Evolutionary conservation across 1,140 invertebrate genomes (phyloP), one percentile per base, ranked within the genome.

Genomic region (Orchestia grillus): DNA sequence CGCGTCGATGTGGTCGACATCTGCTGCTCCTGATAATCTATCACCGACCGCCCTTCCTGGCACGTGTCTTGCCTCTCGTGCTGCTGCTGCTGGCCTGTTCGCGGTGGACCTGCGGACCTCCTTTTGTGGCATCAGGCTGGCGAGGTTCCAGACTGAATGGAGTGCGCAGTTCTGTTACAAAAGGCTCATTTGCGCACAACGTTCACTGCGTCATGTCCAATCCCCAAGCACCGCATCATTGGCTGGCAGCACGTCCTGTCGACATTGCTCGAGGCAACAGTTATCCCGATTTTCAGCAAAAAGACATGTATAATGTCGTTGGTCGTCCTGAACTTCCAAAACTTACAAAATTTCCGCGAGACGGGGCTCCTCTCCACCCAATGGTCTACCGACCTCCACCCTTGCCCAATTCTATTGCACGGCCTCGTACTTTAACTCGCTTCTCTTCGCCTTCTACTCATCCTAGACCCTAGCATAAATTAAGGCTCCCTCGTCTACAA

Each of bases 391-490:
- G 88, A 90, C 88, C 88, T 90, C 88, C 88, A 90, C 41, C 88
- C 88, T 90, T 90, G 88, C 88, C 88, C 88, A 90, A 90, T 90
- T 90, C 88, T 90, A 90, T 94, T 94, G 44, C 92, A 94, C 92
- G 43, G 44, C 92, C 92, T 94, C 92, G 92, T 47, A 94, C 36
- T 94, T 45, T 94, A 16, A 47, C 92, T 94, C 43, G 44, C 92
- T 94, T 94, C 43, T 47, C 92, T 94, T 94, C 92, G 19, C 92
- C 92, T 94, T 94, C 92, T 94, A n/a, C 92, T 94, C 88, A 90
- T 42, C 44, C 92, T 94, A 94, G 44, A 47, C 92, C 92, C 36
- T 94, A 94, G 44, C 44, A n/a, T 94, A 94, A 90, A 44, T 90
- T 90, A 90, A 90, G 43, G 87, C 87, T 87, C 88, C 88, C 41